Base-by-base conservation (phyloP, 2,113 vertebrate species). In the Macheiramphus alcinus region DNA sequence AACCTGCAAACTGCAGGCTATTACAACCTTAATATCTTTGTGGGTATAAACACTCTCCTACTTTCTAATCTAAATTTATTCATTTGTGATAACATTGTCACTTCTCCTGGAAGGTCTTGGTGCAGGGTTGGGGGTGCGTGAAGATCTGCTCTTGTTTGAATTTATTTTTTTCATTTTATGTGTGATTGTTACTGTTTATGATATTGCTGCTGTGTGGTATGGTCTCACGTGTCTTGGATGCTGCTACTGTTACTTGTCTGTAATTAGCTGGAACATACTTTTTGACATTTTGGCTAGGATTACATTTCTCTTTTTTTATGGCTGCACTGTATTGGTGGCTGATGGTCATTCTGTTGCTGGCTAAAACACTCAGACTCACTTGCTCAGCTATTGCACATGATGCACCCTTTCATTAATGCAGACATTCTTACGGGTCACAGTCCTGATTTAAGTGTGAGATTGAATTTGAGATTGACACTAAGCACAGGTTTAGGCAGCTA, bases 111-210 rank as follows among this genome's bases (percentile, higher is more conserved):
- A 19, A 52, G 15, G 38, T 56, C 29, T 42, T 31, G 16, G 23
- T 19, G 19, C 1, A 3, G 20, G 26, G 4, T 10, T 34, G 32
- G 3, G 23, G 1, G 1, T 20, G 1, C 1, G 0, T 25, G 6
- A 20, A 48, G 21, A 17, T 66, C 45, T 58, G 15, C 38, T 88
- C 27, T 55, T 20, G 3, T 68, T 84, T 53, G n/a, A 71, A 38
- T 22, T 1, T 1, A 12, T 56, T 58, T 76, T 76, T 86, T 95
- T 61, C 22, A 26, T 55, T 65, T 45, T 20, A 9, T 43, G 3
- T 75, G 34, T 63, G 59, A 40, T 62, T 31, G 4, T 74, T 70
- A 23, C 45, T 3, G 6, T 87, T 53, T 34, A 12, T 32, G 27
- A 31, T 89, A 56, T 2, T 75, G 45, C 31, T 86, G 50, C 25